Evolutionary conservation across 2,797 vertebrate genomes (phyloP), one percentile per base, ranked within the genome.

Genomic region (Rhabdomys pumilio): DNA sequence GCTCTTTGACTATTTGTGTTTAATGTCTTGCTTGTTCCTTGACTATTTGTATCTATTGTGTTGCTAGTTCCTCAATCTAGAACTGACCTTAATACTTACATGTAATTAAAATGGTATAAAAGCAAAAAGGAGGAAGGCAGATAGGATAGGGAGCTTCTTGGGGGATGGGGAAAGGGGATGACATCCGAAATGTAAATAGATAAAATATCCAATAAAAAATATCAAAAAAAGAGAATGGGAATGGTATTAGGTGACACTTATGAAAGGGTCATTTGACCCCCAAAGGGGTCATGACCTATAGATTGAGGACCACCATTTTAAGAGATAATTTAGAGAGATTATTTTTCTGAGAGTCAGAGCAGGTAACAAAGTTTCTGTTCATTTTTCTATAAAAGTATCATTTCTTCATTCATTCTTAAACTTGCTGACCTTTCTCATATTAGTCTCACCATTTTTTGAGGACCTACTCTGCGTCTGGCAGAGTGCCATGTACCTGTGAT

Each of bases 321-420:
- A n/a, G 41, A 59, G 59, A 29, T 91, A n/a, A 69, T 72, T 57
- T 94, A 79, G 85, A 22, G 88, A 50, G 31, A 55, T 85, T 96
- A 8, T 22, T 41, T 90, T 85, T 81, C 63, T 47, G 29, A 93
- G 38, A 79, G 69, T 57, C 5, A 81, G 72, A 94, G 31, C 26
- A 95, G 76, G 24, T 79, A 92, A 90, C 8, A 90, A 59, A 87
- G 44, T 38, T 84, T 93, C 65, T 57, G 31, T 76, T 24, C 34
- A 6, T 53, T 55, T 57, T 59, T 75, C 20, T 55, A 76, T 31
- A 31, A 87, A 72, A 41, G 13, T 24, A 72, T 87, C 90, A 69
- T 65, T 75, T 95, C 65, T 34, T 44, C 76, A 59, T 50, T 93
- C 26, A 90, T 73, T 89, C 59, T 86, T 95, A 80, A 92, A 91